These are phyloP conservation scores for Sciurus niger DNA, from an alignment of 2,113 vertebrate genomes.

Conservation along the genomic window DNA sequence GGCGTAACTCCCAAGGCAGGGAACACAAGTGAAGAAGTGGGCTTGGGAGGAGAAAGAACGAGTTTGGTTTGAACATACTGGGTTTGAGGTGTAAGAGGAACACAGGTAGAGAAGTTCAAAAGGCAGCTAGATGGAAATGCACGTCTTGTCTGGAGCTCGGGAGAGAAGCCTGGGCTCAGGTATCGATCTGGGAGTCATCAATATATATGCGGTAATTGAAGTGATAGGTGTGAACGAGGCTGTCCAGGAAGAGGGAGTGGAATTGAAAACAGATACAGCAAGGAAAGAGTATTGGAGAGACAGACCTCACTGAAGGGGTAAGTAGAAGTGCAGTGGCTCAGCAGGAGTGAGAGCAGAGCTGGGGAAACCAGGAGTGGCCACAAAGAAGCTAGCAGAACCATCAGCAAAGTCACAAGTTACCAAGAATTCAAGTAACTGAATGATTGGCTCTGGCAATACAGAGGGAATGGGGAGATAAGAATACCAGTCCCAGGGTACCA, in stretches of 20 bases:
- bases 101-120: not conserved
- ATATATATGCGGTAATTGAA: conserved; percentile 15
- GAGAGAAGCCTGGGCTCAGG: conserved; percentile 51
- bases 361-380: not conserved
- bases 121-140: not conserved
- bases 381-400: not conserved
- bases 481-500: not conserved
- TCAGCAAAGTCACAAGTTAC: not conserved
- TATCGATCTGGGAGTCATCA: conserved; percentile 55
- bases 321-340: not conserved
- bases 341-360: not conserved
- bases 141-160: not conserved
- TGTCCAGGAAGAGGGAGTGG: conserved; percentile 14
- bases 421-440: not conserved
- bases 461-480: not conserved
- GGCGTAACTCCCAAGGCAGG: not conserved
- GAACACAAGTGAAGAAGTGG: not conserved
- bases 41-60: not conserved
- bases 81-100: not conserved
- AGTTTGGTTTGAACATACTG: not conserved
- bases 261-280: not conserved
- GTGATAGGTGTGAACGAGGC: conserved; percentile 42
- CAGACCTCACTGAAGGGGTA: not conserved
- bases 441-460: not conserved
- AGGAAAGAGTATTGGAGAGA: not conserved